phyloP scores from a whole-genome alignment of 2,797 vertebrate species.

The Apogon hyalosoma region DNA sequence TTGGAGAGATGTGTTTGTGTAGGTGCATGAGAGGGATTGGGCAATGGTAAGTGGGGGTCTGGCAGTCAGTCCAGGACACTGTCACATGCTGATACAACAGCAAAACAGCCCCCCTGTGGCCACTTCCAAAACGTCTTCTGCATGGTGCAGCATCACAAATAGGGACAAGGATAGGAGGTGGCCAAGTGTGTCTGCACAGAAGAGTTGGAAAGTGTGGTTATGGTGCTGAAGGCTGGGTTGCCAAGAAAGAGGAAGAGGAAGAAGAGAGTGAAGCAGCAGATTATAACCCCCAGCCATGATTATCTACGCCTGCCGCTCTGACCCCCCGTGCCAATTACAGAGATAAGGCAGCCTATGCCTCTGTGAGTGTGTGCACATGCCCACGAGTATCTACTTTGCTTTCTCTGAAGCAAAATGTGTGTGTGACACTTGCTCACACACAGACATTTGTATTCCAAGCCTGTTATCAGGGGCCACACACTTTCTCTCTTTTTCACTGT shows the following conservation, averaged over 20 bases:
- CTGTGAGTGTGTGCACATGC: constrained; percentile 13
- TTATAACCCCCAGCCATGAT: constrained; percentile 64
- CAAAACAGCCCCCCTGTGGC: constrained; percentile 21
- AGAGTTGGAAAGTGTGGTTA: constrained; percentile 5
- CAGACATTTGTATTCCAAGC: constrained; percentile 54
- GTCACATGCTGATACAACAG: constrained; percentile 40
- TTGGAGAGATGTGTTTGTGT: background rate
- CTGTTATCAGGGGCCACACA: constrained; percentile 45
- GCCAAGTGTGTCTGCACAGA: background rate
- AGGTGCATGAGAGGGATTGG: background rate
- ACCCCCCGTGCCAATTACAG: constrained; percentile 69
- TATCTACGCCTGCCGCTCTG: constrained; percentile 62
- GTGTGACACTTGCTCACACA: constrained; percentile 2
- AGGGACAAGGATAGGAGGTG: background rate
- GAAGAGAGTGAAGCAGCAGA: constrained; percentile 34
- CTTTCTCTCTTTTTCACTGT: constrained; percentile 33
- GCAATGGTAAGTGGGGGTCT: background rate
- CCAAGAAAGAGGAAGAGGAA: constrained; percentile 24
- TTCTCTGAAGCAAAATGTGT: constrained; percentile 37
- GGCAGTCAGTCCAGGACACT: constrained; percentile 47
- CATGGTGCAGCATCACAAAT: constrained; percentile 40
- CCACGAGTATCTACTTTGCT: constrained; percentile 21
- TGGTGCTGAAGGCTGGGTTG: constrained; percentile 9
- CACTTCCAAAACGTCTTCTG: constrained; percentile 32
- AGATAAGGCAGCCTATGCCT: constrained; percentile 57